phyloP scores from a whole-genome alignment of 2,113 vertebrate genomes.

The Cheirogaleus medius region DNA sequence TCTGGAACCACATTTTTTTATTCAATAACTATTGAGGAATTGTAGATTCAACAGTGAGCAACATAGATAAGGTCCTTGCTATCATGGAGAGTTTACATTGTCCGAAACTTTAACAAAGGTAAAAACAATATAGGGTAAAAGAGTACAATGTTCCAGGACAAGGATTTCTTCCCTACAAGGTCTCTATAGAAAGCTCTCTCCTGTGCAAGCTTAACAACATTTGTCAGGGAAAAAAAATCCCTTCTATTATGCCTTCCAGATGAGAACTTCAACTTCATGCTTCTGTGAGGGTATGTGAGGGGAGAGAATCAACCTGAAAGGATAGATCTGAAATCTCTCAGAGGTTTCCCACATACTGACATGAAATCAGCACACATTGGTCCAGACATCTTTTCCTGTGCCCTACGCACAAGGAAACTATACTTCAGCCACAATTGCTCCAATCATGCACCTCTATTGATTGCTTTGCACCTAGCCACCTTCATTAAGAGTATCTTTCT shows the following conservation, averaged over 20 bases:
- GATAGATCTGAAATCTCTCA: neutral
- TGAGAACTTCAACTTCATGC: neutral
- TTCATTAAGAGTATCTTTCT: neutral
- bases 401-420: neutral
- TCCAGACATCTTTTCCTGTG: neutral
- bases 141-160: neutral
- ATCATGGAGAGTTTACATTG: neutral
- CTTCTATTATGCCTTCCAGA: neutral
- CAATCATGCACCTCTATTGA: neutral
- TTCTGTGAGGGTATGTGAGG: neutral
- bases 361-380: neutral
- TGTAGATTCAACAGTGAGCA: neutral
- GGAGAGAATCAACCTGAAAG: neutral
- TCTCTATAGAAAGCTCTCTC: neutral
- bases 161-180: conserved; percentile 28
- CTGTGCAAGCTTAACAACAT: neutral
- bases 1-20: neutral
- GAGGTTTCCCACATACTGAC: neutral
- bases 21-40: conserved; percentile 3
- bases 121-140: neutral
- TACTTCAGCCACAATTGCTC: neutral
- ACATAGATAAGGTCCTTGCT: neutral
- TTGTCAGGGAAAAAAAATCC: neutral
- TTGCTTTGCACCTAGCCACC: neutral
- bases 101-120: neutral